Percentiles rank a stretch among this genome's conserved stretches.
These are phyloP conservation scores for Drosophila setosimentum DNA, from an alignment of 2,888 invertebrate species.

Conservation along the genomic window DNA sequence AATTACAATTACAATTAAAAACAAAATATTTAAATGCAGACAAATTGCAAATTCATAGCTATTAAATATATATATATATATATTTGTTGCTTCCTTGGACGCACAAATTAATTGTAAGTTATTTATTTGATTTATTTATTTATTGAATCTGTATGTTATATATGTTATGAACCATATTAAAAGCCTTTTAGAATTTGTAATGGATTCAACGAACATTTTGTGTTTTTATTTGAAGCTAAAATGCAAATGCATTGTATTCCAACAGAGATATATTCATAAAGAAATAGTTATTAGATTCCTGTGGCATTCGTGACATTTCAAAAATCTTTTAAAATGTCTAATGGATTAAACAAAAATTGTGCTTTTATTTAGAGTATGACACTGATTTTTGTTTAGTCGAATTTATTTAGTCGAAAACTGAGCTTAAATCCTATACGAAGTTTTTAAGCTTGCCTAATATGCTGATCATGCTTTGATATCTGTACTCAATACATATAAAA, in stretches of 20 bases:
- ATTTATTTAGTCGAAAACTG: background rate
- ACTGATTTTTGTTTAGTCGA: too few species aligned
- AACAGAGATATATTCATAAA: background rate
- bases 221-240: background rate
- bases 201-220: background rate
- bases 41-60: conserved; percentile 14
- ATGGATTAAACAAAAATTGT: background rate
- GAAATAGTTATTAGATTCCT: background rate
- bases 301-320: conserved; percentile 29
- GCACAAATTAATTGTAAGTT: conserved; percentile 60
- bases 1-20: conserved; percentile 14
- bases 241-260: background rate
- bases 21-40: conserved; percentile 1
- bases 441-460: background rate
- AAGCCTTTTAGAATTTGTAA: conserved; percentile 18
- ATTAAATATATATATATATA: conserved; percentile 2
- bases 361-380: background rate
- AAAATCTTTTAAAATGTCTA: conserved; percentile 22
- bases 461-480: background rate
- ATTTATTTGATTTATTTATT: conserved; percentile 74
- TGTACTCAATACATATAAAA: background rate
- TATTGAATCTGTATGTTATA: conserved; percentile 47
- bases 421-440: background rate
- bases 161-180: conserved; percentile 52
- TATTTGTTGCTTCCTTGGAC: conserved; percentile 30